Conservation (phyloP, 2,797 vertebrate genomes). For the Falco columbarius region DNA sequence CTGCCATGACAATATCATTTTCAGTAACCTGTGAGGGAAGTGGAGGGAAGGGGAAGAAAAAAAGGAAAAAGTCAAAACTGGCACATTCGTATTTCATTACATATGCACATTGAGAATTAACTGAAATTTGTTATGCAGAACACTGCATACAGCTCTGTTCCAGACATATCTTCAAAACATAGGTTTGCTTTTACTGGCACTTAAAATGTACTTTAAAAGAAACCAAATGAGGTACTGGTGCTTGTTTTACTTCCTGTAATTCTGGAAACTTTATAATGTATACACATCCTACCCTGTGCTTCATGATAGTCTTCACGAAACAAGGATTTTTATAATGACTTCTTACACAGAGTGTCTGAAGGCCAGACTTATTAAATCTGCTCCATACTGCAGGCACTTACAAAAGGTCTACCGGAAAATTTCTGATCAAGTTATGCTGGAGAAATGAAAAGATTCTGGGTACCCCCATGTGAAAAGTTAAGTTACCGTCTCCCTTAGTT, state of each 20-base stretch:
- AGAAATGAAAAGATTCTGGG: constrained; percentile 6
- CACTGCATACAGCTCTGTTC: neutral
- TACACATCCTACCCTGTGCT: neutral
- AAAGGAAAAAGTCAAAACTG: neutral
- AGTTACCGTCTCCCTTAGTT: neutral
- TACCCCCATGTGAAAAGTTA: constrained; percentile 1
- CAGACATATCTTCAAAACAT: neutral
- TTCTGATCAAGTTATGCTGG: neutral
- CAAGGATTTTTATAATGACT: neutral
- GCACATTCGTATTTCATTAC: neutral
- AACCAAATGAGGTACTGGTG: neutral
- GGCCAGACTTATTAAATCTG: neutral
- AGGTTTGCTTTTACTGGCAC: constrained; percentile 3
- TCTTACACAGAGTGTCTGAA: neutral
- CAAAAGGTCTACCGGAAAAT: neutral
- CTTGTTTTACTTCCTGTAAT: constrained; percentile 7
- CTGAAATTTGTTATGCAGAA: neutral
- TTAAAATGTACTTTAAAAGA: neutral
- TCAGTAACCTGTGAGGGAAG: constrained; percentile 85
- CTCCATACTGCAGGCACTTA: neutral
- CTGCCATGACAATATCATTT: constrained; percentile 89
- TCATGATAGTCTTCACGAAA: neutral
- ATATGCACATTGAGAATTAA: neutral
- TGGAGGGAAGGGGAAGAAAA: neutral
- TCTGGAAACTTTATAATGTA: neutral